Conservation (phyloP, 2,113 vertebrate species). For the human (Homo sapiens) region GRCh38 chr3:132637501-132638000, state of each 20-base stretch:
- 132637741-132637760: background rate
- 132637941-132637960: background rate
- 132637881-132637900: slow-evolving; percentile 21
- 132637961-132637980: background rate
- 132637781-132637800: background rate
- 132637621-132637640: background rate
- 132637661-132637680: slow-evolving; percentile 5
- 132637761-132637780: background rate
- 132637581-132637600: background rate
- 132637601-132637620: background rate
- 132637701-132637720: background rate
- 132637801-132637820: background rate
- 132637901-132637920: background rate
- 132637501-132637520: background rate
- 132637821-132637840: slow-evolving; percentile 29
- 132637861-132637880: background rate
- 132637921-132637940: slow-evolving; percentile 9
- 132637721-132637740: background rate
- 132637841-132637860: slow-evolving; percentile 10
- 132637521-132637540: background rate
- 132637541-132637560: background rate
- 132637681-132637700: background rate
- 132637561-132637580: slow-evolving; percentile 42
- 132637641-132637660: slow-evolving; percentile 33
- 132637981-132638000: background rate